phyloP scores from a whole-genome alignment of 2,888 invertebrate species.

The Fragum fragum region DNA sequence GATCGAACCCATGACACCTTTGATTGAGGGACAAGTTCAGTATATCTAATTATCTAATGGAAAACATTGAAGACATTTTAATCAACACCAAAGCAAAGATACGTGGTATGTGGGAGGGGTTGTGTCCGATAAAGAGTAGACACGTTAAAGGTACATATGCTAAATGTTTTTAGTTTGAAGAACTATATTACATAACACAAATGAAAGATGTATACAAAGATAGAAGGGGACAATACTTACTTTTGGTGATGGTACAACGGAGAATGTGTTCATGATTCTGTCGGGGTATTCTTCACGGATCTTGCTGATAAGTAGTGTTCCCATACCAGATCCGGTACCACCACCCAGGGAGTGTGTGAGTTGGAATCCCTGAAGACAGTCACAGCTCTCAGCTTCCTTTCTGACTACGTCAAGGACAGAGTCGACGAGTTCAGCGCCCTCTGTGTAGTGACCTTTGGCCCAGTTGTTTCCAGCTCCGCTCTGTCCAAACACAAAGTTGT shows the following conservation, averaged over 20 bases:
- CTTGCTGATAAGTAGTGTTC: conserved; percentile 96
- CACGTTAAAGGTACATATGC: too few relatives aligned
- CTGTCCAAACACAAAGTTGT: conserved; percentile 95
- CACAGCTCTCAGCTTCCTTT: conserved; percentile 84
- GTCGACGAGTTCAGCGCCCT: conserved; percentile 90
- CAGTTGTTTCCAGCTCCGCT: conserved; percentile 92
- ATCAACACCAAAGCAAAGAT: background rate
- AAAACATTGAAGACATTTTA: too few relatives aligned
- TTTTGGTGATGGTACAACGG: conserved; percentile 96
- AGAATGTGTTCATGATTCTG: conserved; percentile 95
- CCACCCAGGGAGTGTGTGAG: conserved; percentile 92
- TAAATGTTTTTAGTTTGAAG: too few relatives aligned
- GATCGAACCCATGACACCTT: too few relatives aligned
- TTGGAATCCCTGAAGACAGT: conserved; percentile 85
- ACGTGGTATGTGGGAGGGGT: background rate
- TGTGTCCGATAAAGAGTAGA: background rate
- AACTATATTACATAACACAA: too few relatives aligned
- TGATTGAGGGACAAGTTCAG: too few relatives aligned
- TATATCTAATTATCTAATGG: too few relatives aligned
- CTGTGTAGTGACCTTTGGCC: conserved; percentile 96
- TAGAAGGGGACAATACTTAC: conserved; percentile 83
- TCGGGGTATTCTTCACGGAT: conserved; percentile 92
- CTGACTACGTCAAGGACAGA: conserved; percentile 84
- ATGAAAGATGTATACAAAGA: too few relatives aligned
- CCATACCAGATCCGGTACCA: conserved; percentile 96